Evolutionary conservation across 2,113 vertebrate genomes (phyloP).

Genomic region (Pitta sordida): DNA sequence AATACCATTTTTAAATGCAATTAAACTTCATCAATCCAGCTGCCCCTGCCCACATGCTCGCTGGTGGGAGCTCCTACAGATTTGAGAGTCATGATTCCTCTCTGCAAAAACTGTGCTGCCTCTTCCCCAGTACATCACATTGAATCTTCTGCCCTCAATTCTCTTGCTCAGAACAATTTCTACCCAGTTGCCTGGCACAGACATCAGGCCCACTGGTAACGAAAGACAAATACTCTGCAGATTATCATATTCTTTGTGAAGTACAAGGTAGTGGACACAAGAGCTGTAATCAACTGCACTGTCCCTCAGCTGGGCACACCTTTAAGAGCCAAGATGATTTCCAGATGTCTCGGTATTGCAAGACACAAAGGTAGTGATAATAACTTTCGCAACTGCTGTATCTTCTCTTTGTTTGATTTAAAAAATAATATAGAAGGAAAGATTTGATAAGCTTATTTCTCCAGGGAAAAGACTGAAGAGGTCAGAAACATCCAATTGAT

Average conservation of each 20-base stretch:
- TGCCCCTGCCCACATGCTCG: neutral
- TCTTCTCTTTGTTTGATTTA: neutral
- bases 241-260: neutral
- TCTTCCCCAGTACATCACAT: neutral
- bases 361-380: neutral
- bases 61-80: neutral
- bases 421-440: neutral
- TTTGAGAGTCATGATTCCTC: neutral
- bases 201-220: neutral
- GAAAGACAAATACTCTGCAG: neutral
- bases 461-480: neutral
- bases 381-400: neutral
- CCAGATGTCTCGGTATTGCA: neutral
- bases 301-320: neutral
- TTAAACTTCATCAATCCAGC: rapidly evolving
- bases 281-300: neutral
- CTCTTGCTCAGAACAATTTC: neutral
- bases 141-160: neutral
- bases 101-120: neutral
- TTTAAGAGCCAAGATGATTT: slow-evolving; percentile 10
- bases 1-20: neutral
- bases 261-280: neutral
- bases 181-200: neutral
- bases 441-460: slow-evolving; percentile 31
- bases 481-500: neutral